Evolutionary conservation across 1,140 invertebrate species (phyloP), one percentile per base, ranked within the genome.

Genomic region (Cheumatopsyche charites): DNA sequence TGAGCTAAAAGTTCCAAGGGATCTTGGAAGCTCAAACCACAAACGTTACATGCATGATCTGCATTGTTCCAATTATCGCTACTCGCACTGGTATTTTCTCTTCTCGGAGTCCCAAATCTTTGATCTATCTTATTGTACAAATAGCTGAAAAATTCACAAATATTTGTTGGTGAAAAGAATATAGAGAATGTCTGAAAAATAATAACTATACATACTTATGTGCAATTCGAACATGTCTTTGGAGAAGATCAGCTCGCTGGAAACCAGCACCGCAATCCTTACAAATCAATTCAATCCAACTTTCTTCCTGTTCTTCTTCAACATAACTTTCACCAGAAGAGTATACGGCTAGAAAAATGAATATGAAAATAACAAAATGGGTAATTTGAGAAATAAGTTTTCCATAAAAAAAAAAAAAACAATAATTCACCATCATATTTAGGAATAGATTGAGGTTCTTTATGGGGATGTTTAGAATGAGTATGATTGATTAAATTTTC

Each of bases 221-320:
- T 0, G 83, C 83, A 1, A 82, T 82, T 9, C 81, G 77, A 0
- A 82, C 86, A 78, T 93, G 92, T 12, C 90, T 83, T 47, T 89
- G 87, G 43, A 93, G 81, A 65, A 92, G 82, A 79, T 93, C 91
- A 66, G 90, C 85, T 45, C 91, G 84, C 76, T 92, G 89, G 81
- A 93, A 93, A 3, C 88, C 88, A 58, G 90, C 87, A 36, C 90
- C 91, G 76, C 92, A 94, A 47, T 89, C 89, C 52, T 87, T 87
- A 77, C 92, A 94, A 79, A 89, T 91, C 74, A 90, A 90, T 68
- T 91, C 90, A 1, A 36, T 68, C 73, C 87, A 87, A n/a, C 82
- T 84, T n/a, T 84, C 79, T 17, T 82, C 82, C 67, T 85, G 86
- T 21, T 87, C 85, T 41, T 82, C 84, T 26, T 84, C 83, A 3